Conservation (phyloP, 2,888 invertebrate genomes). For the Conus canariensis region DNA sequence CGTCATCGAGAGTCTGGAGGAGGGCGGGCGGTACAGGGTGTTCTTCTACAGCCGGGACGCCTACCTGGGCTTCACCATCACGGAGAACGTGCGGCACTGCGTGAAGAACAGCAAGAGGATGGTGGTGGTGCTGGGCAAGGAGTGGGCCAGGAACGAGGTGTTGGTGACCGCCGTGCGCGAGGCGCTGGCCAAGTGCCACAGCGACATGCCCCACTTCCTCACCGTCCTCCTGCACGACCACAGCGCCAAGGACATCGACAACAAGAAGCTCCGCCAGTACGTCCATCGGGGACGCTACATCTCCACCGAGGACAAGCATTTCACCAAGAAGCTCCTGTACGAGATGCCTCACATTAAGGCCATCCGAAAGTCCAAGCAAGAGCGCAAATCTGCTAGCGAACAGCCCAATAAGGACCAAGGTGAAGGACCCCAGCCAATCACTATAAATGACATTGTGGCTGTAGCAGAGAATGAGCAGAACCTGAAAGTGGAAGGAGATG, state of each 20-base stretch:
- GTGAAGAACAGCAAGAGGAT: slow-evolving; percentile 37
- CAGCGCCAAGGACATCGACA: slow-evolving; percentile 9
- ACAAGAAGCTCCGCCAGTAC: slow-evolving; percentile 34
- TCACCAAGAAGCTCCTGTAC: slow-evolving; percentile 39
- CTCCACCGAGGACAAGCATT: slow-evolving; percentile 36
- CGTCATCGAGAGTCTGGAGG: slow-evolving; percentile 27
- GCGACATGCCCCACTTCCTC: slow-evolving; percentile 35
- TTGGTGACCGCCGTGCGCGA: slow-evolving; percentile 17
- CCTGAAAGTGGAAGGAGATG: too few species aligned
- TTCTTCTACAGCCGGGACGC: slow-evolving; percentile 41
- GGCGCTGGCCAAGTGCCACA: slow-evolving; percentile 29
- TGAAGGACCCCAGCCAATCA: neutral
- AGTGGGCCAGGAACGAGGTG: slow-evolving; percentile 18
- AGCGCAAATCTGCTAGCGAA: too few species aligned
- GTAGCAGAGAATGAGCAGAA: neutral
- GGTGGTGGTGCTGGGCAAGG: slow-evolving; percentile 31
- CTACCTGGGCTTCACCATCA: slow-evolving; percentile 20
- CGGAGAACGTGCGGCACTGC: slow-evolving; percentile 38
- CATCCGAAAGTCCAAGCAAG: neutral
- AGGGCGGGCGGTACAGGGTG: slow-evolving; percentile 8
- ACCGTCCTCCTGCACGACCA: slow-evolving; percentile 17
- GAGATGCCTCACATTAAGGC: slow-evolving; percentile 37
- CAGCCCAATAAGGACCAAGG: neutral
- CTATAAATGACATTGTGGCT: slow-evolving; percentile 16
- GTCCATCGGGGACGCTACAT: slow-evolving; percentile 30